Percentiles rank a stretch among this genome's conserved stretches.
Conservation (phyloP, 2,797 vertebrate genomes). For the Schizopygopsis malacanthus region DNA sequence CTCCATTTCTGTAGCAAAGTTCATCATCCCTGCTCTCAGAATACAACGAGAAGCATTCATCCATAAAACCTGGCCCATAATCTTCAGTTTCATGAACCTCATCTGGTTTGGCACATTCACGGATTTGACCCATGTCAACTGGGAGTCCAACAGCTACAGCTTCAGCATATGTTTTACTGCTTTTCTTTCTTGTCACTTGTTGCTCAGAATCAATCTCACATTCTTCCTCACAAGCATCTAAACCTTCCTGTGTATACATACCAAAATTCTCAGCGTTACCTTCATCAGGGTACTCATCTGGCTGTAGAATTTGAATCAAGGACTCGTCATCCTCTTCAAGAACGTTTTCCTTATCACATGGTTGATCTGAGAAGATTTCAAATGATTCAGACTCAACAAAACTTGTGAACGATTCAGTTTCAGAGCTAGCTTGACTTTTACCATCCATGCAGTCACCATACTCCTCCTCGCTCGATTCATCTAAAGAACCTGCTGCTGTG, state of each 20-base stretch:
- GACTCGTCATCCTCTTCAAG: constrained; percentile 68
- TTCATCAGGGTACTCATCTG: constrained; percentile 18
- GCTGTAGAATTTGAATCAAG: constrained; percentile 41
- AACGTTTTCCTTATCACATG: constrained; percentile 31
- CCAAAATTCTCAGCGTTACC: constrained; percentile 2
- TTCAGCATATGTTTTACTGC: constrained; percentile 52
- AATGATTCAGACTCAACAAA: constrained; percentile 60
- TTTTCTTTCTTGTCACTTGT: background rate
- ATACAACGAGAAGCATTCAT: constrained; percentile 17
- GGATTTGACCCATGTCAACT: constrained; percentile 6
- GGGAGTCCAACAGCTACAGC: constrained; percentile 45
- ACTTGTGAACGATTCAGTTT: constrained; percentile 63
- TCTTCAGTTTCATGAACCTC: constrained; percentile 20
- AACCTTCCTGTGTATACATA: background rate
- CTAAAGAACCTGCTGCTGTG: constrained; percentile 34
- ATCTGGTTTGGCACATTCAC: constrained; percentile 8
- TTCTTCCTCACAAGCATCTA: constrained; percentile 36
- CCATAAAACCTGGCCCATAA: constrained; percentile 5
- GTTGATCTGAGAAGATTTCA: constrained; percentile 67
- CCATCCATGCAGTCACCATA: constrained; percentile 54
- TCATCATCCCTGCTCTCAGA: constrained; percentile 28
- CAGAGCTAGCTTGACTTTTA: constrained; percentile 60
- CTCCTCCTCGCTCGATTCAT: constrained; percentile 59
- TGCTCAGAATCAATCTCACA: constrained; percentile 12
- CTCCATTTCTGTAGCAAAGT: constrained; percentile 7